These are phyloP conservation scores for Spodoptera littoralis DNA, from an alignment of 2,888 invertebrate species.

Conservation along the genomic window DNA sequence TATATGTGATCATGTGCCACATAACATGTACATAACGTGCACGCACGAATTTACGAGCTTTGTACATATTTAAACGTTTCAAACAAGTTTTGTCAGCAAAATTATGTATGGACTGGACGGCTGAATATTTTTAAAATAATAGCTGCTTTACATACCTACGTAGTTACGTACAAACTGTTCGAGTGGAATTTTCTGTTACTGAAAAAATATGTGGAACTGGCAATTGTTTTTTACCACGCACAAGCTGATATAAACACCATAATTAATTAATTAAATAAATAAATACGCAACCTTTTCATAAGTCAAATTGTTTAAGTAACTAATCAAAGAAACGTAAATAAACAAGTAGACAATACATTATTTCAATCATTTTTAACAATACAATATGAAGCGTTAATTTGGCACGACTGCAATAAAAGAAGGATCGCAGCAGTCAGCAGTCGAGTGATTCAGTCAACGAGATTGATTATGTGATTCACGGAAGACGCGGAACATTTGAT, in stretches of 20 bases:
- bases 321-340: background rate
- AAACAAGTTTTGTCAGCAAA: slow-evolving; percentile 52
- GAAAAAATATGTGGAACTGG: slow-evolving; percentile 2
- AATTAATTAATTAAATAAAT: no score
- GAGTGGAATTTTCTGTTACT: slow-evolving; percentile 5
- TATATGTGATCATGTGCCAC: slow-evolving; percentile 68
- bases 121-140: slow-evolving; percentile 9
- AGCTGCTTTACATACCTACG: background rate
- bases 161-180: slow-evolving; percentile 1
- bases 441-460: slow-evolving; percentile 50
- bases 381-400: slow-evolving; percentile 30
- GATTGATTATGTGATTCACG: slow-evolving; percentile 55
- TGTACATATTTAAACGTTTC: slow-evolving; percentile 54
- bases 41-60: slow-evolving; percentile 62
- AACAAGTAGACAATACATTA: background rate
- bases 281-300: no score
- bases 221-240: no score
- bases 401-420: slow-evolving; percentile 47
- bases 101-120: slow-evolving; percentile 25
- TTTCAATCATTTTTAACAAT: slow-evolving; percentile 22
- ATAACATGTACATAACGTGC: slow-evolving; percentile 41
- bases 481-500: slow-evolving; percentile 51
- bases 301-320: no score
- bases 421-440: slow-evolving; percentile 47
- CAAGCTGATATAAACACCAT: no score